Conservation (phyloP, 2,113 vertebrate genomes). For the Lipotes vexillifer region DNA sequence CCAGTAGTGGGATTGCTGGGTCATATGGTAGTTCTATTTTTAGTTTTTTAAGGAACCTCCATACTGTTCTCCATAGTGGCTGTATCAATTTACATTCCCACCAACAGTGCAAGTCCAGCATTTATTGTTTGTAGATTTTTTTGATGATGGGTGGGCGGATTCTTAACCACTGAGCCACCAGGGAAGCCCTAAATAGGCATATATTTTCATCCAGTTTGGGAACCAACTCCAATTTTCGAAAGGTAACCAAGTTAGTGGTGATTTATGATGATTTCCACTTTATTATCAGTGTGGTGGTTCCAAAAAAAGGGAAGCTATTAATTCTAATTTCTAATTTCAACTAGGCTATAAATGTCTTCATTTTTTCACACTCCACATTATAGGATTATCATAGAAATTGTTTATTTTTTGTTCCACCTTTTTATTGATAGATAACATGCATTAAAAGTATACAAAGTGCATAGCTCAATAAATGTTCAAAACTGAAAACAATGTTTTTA, state of each 20-base stretch:
- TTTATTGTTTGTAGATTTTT: too few species aligned
- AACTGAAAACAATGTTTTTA: not conserved
- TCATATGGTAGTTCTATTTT: too few species aligned
- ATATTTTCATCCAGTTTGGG: not conserved
- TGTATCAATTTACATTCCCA: too few species aligned
- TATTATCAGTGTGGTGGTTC: not conserved
- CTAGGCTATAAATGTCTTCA: not conserved
- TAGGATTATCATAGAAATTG: not conserved
- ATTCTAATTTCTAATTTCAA: constrained; percentile 7
- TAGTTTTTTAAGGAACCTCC: too few species aligned
- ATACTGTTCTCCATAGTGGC: too few species aligned
- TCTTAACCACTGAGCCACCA: too few species aligned
- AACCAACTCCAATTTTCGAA: not conserved
- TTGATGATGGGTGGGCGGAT: too few species aligned
- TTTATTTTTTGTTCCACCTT: not conserved
- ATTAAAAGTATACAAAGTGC: not conserved
- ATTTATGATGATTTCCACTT: not conserved
- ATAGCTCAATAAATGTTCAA: not conserved
- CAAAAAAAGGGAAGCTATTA: not conserved
- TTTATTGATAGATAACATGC: not conserved
- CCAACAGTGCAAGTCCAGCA: too few species aligned
- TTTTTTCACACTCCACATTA: not conserved
- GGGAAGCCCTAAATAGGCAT: not conserved
- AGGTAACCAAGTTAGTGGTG: not conserved
- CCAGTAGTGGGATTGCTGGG: too few species aligned